Percentiles rank a stretch among this genome's conserved stretches.
Evolutionary conservation across 37 sponge, comb jelly and placozoan species (phyloP).

Genomic region (Bolinopsis microptera): DNA sequence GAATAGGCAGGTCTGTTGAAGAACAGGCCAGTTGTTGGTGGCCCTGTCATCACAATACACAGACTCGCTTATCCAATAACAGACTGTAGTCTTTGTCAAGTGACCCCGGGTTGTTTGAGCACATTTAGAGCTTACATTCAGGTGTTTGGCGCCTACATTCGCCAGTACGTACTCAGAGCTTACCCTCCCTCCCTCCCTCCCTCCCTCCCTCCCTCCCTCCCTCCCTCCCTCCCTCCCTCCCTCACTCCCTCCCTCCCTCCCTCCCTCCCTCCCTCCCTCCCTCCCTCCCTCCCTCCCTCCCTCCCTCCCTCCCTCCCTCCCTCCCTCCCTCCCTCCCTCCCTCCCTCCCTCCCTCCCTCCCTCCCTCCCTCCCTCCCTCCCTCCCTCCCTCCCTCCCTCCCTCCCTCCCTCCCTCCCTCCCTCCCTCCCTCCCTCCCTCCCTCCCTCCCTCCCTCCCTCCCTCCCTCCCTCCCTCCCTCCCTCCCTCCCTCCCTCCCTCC

Average conservation of each 20-base stretch:
- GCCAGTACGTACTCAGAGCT: too few species aligned
- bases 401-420: neutral
- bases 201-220: neutral
- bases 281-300: neutral
- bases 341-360: neutral
- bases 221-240: neutral
- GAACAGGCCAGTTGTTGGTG: neutral
- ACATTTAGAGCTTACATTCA: neutral
- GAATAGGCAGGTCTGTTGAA: neutral
- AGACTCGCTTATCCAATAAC: neutral
- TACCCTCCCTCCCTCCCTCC: neutral
- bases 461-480: neutral
- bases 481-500: neutral
- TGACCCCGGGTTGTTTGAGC: neutral
- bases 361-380: neutral
- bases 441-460: neutral
- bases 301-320: neutral
- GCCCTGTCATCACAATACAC: neutral
- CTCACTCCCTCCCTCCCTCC: neutral
- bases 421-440: neutral
- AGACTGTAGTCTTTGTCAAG: neutral
- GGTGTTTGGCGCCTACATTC: too few species aligned
- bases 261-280: neutral
- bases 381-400: conserved; percentile 6
- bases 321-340: neutral